Conservation (phyloP, 2,888 invertebrate species). For the Spicauda simplicius region DNA sequence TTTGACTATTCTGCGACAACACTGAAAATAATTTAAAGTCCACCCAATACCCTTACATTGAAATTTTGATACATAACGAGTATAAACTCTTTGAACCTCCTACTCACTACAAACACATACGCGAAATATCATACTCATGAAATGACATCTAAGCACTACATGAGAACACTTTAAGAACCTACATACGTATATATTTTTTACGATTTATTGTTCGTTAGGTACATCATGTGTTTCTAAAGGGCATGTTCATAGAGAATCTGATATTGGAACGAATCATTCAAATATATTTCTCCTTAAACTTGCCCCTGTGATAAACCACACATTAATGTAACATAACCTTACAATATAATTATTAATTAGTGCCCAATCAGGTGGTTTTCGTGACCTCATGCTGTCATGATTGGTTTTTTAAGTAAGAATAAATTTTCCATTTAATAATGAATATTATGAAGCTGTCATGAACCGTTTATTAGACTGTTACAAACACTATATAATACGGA, state of each 20-base stretch:
- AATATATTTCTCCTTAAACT: neutral
- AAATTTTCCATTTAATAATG: neutral
- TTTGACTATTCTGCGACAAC: constrained; percentile 11
- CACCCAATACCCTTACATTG: constrained; percentile 47
- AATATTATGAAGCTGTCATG: constrained; percentile 16
- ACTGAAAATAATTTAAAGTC: constrained; percentile 47
- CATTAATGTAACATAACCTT: neutral
- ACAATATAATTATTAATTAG: neutral
- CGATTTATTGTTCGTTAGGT: constrained; percentile 17
- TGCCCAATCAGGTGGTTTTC: neutral
- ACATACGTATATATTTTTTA: constrained; percentile 20
- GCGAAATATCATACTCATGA: constrained; percentile 39
- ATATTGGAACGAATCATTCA: neutral
- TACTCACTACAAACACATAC: constrained; percentile 55
- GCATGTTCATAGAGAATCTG: neutral
- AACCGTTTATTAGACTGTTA: constrained; percentile 10
- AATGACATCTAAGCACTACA: constrained; percentile 51
- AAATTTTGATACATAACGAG: neutral
- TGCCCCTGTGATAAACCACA: neutral
- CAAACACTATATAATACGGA: constrained; percentile 32
- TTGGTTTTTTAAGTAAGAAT: neutral
- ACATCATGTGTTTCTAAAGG: neutral
- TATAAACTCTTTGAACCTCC: constrained; percentile 31
- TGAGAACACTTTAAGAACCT: constrained; percentile 26
- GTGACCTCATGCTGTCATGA: neutral